phyloP scores from a whole-genome alignment of 2,888 invertebrate species.

The Ophion slaviceki region DNA sequence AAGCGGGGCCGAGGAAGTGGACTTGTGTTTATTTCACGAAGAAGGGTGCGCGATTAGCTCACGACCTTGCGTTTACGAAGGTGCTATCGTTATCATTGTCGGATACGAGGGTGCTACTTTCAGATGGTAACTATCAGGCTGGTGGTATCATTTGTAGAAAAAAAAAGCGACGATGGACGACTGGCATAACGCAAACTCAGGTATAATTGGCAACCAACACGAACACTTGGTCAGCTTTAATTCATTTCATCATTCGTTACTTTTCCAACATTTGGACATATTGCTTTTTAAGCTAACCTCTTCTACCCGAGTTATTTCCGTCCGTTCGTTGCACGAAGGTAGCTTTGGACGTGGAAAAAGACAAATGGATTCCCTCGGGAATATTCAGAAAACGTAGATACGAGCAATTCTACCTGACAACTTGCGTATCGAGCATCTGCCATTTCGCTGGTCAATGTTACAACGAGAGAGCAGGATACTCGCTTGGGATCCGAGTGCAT shows the following conservation, averaged over 20 bases:
- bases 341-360: not conserved
- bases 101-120: not conserved
- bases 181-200: not conserved
- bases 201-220: not conserved
- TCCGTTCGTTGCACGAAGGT: not conserved
- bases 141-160: not conserved
- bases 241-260: not conserved
- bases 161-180: not conserved
- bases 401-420: conserved; percentile 39
- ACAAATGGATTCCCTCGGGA: conserved; percentile 12
- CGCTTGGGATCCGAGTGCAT: conserved; percentile 18
- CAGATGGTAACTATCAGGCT: conserved; percentile 11
- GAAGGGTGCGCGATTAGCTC: not conserved
- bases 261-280: not conserved
- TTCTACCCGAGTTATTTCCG: not conserved
- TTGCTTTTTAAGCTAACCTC: not conserved
- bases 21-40: conserved; percentile 16
- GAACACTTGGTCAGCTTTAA: not conserved
- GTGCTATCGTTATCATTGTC: conserved; percentile 24
- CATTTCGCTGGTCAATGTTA: conserved; percentile 22
- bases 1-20: not conserved
- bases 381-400: conserved; percentile 41
- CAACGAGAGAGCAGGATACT: not conserved
- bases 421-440: conserved; percentile 23
- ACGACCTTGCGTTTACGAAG: conserved; percentile 9